Conservation (phyloP, 1,140 invertebrate genomes). For the Chlorops oryzae region DNA sequence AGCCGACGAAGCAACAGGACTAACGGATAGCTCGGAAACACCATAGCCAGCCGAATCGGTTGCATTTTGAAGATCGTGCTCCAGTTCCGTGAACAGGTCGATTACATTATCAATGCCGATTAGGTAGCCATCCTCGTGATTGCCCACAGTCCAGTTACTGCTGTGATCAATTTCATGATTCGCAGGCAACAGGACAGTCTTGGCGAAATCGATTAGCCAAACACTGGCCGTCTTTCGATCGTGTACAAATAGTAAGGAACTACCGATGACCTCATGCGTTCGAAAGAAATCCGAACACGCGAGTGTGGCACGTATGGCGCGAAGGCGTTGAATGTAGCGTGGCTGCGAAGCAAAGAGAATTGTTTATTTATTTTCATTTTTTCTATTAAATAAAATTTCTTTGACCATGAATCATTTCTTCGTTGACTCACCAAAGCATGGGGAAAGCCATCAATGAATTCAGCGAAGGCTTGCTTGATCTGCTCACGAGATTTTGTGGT, state of each 20-base stretch:
- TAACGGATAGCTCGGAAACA: not conserved
- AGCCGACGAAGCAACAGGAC: constrained; percentile 6
- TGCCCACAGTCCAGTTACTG: constrained; percentile 87
- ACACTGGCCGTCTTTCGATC: constrained; percentile 80
- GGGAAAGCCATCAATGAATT: constrained; percentile 75
- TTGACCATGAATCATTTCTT: not conserved
- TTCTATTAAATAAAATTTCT: not conserved
- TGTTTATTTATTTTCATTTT: not conserved
- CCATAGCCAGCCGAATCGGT: constrained; percentile 12
- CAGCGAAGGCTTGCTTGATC: constrained; percentile 72
- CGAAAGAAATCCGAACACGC: constrained; percentile 82
- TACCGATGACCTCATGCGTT: constrained; percentile 93
- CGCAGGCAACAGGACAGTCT: constrained; percentile 78
- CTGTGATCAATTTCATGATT: constrained; percentile 72
- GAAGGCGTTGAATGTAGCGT: constrained; percentile 77
- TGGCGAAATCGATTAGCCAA: constrained; percentile 99
- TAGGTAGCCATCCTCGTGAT: constrained; percentile 96
- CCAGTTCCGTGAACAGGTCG: constrained; percentile 63
- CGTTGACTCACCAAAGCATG: constrained; percentile 64
- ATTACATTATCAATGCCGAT: constrained; percentile 93
- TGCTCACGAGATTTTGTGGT: constrained; percentile 82
- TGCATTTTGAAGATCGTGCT: constrained; percentile 15
- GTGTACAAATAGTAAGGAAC: constrained; percentile 92
- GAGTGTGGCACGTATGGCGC: constrained; percentile 73
- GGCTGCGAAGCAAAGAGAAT: constrained; percentile 54